Evolutionary conservation across 2,113 vertebrate genomes (phyloP), one percentile per base, ranked within the genome.

Genomic region (Amazona vittata): DNA sequence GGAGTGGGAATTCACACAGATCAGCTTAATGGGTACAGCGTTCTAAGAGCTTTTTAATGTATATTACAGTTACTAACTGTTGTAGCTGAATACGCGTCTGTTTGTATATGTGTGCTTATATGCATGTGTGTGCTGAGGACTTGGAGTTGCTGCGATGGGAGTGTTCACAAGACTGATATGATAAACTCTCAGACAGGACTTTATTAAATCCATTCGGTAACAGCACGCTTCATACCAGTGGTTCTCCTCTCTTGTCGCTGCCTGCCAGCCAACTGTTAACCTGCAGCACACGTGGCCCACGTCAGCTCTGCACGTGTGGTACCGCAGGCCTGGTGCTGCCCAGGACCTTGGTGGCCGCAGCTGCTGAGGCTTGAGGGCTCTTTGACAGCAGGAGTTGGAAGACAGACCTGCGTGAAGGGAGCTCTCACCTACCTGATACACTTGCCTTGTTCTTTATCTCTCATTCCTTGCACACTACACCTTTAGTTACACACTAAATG

Each of bases 181-280:
- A 31, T 31, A n/a, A 46, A 68, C 62, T 75, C 43, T 63, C 7
- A 25, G 69, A 37, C 9, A 52, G 20, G 55, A 52, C 53, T 44
- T 35, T 9, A 53, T 10, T 33, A 8, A 53, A 43, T 39, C 29
- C 26, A 11, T 24, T 64, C 25, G 8, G 49, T 26, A 71, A 33
- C n/a, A 21, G 3, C 14, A 6, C 0, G 2, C 33, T 65, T 62
- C 9, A 0, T 35, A 7, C 5, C 16, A 9, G 37, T 1, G 5
- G 15, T 65, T 47, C 5, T 4, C 39, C 25, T 31, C 24, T 41
- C 5, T 22, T 3, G 20, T 4, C 11, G 2, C 33, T 39, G 43
- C 55, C 31, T 11, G 0, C 57, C 31, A 14, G 26, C 24, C 3
- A 33, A 1, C 19, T 2, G 4, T 22, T 6, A 3, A 11, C 43